These are phyloP conservation scores for Trogon melanurus DNA, from an alignment of 2,113 vertebrate species.

Conservation along the genomic window DNA sequence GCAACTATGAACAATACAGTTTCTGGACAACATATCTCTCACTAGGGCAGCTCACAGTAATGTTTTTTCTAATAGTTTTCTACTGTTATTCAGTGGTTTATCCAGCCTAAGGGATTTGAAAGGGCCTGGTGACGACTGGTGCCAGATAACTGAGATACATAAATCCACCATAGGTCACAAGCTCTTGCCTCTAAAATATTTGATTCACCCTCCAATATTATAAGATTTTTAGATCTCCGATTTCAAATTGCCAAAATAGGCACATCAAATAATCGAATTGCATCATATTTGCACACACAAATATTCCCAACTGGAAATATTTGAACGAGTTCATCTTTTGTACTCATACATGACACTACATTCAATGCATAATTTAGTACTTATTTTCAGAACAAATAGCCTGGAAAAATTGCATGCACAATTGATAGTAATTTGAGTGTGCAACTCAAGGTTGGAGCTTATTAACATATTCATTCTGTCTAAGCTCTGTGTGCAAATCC, in stretches of 20 bases:
- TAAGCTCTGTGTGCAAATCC: constrained; percentile 67
- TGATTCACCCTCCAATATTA: background rate
- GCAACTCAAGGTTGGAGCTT: constrained; percentile 39
- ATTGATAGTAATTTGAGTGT: constrained; percentile 77
- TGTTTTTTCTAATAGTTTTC: background rate
- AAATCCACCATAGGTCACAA: fast-evolving
- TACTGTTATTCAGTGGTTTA: background rate
- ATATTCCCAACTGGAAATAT: constrained; percentile 66
- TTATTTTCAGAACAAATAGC: constrained; percentile 78
- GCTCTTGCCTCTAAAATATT: background rate
- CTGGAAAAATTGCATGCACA: constrained; percentile 77
- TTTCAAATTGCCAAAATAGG: constrained; percentile 12
- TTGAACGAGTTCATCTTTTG: constrained; percentile 64
- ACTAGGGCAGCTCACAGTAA: background rate
- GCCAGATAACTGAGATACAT: background rate
- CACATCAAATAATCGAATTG: background rate
- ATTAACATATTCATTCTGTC: constrained; percentile 72
- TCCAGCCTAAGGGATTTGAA: background rate
- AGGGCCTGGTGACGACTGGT: background rate
- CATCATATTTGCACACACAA: constrained; percentile 65
- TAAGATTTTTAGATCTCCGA: background rate
- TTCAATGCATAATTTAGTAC: constrained; percentile 73
- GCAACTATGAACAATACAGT: background rate
- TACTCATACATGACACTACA: constrained; percentile 26
- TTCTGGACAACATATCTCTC: background rate